Evolutionary conservation across 2,797 vertebrate species (phyloP), one percentile per base, ranked within the genome.

Genomic region (Muscicapa comitata): DNA sequence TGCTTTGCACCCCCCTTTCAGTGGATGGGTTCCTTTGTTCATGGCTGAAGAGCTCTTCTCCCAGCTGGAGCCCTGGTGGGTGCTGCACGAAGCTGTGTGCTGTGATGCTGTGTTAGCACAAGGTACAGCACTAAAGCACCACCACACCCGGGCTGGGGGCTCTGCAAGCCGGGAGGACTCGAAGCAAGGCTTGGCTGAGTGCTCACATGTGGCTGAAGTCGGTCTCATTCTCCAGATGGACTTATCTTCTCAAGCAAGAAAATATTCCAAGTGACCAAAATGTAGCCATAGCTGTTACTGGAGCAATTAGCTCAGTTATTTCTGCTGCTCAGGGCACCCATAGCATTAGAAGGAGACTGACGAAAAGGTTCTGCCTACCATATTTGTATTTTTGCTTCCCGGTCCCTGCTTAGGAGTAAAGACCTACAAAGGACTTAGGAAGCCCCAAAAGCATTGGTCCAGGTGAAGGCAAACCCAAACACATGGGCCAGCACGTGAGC

Each of bases 91-190:
- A 75, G n/a, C 33, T 38, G 0, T 33, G 37, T 35, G 62, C 19
- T 3, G 4, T 10, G 42, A 6, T 0, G 0, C 38, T 35, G 31
- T 11, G 37, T 12, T 18, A 47, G 50, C 24, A 6, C 14, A 5
- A 24, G 42, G 16, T 25, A 24, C 50, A 72, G 28, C 11, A 20
- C 10, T 25, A 21, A 50, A 68, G 28, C 11, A 23, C 8, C 65
- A 5, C 19, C 17, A 2, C 9, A 0, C 21, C 15, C 1, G 2
- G 25, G 4, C 8, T 38, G 25, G 57, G 23, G 3, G 7, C 16
- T 21, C 24, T 74, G n/a, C 38, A 10, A 19, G 42, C 11, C 28
- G 3, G 19, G 7, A 6, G 13, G 13, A 23, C 31, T 29, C n/a
- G 26, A 55, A 57, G 13, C 9, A 35, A 79, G 43, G 51, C 20